Conservation (phyloP, 2,797 vertebrate genomes). For the Xenops minutus region DNA sequence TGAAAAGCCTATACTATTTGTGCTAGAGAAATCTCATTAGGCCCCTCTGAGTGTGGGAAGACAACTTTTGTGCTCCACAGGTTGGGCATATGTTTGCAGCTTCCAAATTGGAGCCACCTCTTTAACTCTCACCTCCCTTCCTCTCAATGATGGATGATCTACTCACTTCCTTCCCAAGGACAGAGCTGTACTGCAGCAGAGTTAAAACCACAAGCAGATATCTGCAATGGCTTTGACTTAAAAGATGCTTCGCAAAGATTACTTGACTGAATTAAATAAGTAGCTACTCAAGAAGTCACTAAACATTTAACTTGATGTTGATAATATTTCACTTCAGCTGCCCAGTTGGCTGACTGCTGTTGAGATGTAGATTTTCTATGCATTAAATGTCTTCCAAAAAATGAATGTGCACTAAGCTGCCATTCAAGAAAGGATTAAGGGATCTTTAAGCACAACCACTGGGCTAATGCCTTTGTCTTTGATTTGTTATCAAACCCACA, state of each 20-base stretch:
- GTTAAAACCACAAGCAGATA: not conserved
- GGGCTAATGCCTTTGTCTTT: conserved; percentile 29
- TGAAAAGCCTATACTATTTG: not conserved
- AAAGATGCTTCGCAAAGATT: not conserved
- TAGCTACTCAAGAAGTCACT: not conserved
- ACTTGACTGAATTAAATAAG: not conserved
- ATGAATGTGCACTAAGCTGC: not conserved
- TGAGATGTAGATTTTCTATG: not conserved
- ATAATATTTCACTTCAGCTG: not conserved
- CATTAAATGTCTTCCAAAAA: not conserved
- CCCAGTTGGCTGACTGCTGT: not conserved
- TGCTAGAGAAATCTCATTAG: not conserved
- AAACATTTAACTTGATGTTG: not conserved
- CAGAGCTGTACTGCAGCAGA: not conserved
- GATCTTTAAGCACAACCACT: not conserved
- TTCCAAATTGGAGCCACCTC: not conserved
- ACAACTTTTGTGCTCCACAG: not conserved
- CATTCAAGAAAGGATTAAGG: conserved; percentile 3
- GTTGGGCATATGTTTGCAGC: not conserved
- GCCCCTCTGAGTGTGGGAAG: not conserved
- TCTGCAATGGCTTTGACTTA: not conserved
- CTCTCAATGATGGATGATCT: not conserved
- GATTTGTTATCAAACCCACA: conserved; percentile 13
- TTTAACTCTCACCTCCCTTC: not conserved
- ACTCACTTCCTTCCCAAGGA: not conserved